A percentile compares a stretch with the other conserved stretches of the same genome.
These are phyloP conservation scores for Meta bourneti DNA, from an alignment of 2,888 invertebrate species.

Conservation along the genomic window DNA sequence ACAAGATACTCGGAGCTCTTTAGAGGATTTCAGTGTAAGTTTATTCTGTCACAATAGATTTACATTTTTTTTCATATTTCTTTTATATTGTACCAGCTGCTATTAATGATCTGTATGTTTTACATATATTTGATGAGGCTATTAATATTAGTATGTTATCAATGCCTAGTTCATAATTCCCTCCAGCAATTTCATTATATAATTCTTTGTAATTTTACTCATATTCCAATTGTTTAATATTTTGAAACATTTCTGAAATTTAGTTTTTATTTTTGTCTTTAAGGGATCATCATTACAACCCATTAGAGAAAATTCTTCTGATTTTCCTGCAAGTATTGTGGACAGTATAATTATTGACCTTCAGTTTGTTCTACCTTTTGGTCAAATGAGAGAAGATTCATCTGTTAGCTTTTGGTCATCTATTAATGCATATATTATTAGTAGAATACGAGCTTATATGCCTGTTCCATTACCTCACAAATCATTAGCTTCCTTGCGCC, in stretches of 20 bases:
- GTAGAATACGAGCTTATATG: constrained; percentile 43
- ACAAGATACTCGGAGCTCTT: constrained; percentile 6
- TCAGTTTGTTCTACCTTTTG: constrained; percentile 46
- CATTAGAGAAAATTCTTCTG: constrained; percentile 30
- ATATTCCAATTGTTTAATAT: neutral
- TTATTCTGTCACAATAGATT: neutral
- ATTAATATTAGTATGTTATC: no score
- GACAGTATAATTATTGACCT: constrained; percentile 46
- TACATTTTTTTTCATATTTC: no score
- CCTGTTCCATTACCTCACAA: constrained; percentile 48
- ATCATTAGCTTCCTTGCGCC: constrained; percentile 22
- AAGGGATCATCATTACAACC: constrained; percentile 3
- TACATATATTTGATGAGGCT: no score
- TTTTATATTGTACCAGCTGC: no score
- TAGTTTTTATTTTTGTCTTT: neutral
- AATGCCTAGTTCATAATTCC: no score
- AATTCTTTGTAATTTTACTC: neutral
- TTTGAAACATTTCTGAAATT: neutral
- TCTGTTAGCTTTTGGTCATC: constrained; percentile 45
- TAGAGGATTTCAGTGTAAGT: constrained; percentile 30
- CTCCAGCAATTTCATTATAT: neutral
- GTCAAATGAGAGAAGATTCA: constrained; percentile 45
- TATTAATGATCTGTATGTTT: no score
- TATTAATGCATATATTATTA: constrained; percentile 48
- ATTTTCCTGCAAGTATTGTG: constrained; percentile 14